Evolutionary conservation across 2,888 invertebrate genomes (phyloP), one percentile per base, ranked within the genome.

Genomic region (Limnephilus auricula): DNA sequence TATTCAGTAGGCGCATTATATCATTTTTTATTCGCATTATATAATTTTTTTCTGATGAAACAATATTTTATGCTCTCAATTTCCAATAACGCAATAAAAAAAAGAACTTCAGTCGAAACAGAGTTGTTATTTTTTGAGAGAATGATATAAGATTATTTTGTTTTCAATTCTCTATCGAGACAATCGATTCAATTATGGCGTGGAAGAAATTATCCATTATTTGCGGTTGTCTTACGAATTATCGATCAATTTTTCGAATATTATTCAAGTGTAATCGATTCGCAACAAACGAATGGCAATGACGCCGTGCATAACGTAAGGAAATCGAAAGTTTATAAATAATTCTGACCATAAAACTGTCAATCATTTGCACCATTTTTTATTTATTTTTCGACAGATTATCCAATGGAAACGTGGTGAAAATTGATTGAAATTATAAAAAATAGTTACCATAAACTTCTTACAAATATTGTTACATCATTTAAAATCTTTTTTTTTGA

Each of bases 291-390:
- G 84, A 90, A 30, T 31, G 30, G 25, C 5, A 12, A 34, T 32
- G 65, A 87, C 34, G 34, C 78, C 90, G 90, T 90, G 90, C 90
- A 90, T 90, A 30, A 90, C 90, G 90, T 3, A 40, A 90, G 50
- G 90, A 90, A 90, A 90, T 90, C 30, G 90, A 90, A 90, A 90
- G 90, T 90, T 34, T 50, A 87, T 31, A 65, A 87, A 65, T 45
- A 65, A 65, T 50, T n/a, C 15, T 13, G 12, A 25, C 78, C 31
- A 25, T 65, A 18, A 84, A 34, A 18, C 65, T 50, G 65, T 50
- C 65, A 31, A 87, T 87, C 65, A 18, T 10, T 87, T 50, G 30
- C 34, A 65, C 32, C 32, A 87, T 65, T 32, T 37, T 80, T 30
- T 45, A 45, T 87, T 65, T n/a, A n/a, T n/a, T 25, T 31, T 50